Evolutionary conservation across 2,113 vertebrate species (phyloP), one percentile per base, ranked within the genome.

Genomic region (Tympanuchus pallidicinctus): DNA sequence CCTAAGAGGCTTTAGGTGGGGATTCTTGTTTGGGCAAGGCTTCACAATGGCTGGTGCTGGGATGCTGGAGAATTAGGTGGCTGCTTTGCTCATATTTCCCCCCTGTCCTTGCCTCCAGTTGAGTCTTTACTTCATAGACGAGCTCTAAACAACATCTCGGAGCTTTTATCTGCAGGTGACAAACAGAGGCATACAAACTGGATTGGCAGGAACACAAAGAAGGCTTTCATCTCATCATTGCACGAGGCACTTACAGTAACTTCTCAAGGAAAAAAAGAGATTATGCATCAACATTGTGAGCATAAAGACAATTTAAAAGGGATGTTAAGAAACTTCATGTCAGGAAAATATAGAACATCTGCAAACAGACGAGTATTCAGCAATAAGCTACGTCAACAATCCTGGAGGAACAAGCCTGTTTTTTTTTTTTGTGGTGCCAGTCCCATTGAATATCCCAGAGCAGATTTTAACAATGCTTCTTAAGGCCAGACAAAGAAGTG

Each of bases 261-360:
- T 94, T 95, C 88, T 82, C 91, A 78, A 79, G 95, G 95, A 96
- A 96, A 94, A 94, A 93, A 96, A 95, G 94, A 94, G 93, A 96
- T 94, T 91, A 96, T 77, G 86, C 96, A 93, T 96, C 93, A 95
- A 96, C 93, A 91, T 95, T 93, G 96, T 95, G 96, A 96, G 95
- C 90, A 96, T 96, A 95, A 95, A 96, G 96, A 94, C 93, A 95
- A 95, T 95, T 96, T 97, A 96, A 96, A 97, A 97, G 94, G 90
- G 82, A 96, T 95, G 96, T 97, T 96, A 96, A 95, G 93, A 96
- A 96, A 94, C 93, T 96, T 96, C 94, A 95, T 96, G 96, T 96
- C 95, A 96, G 96, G 69, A 95, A 97, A 97, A 95, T 95, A 95
- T 92, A 95, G 96, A 96, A 96, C 96, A 94, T 95, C 93, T 92